Base-by-base conservation (phyloP, 64 coral and sea anemone species). In the Stylophora pistillata region DNA sequence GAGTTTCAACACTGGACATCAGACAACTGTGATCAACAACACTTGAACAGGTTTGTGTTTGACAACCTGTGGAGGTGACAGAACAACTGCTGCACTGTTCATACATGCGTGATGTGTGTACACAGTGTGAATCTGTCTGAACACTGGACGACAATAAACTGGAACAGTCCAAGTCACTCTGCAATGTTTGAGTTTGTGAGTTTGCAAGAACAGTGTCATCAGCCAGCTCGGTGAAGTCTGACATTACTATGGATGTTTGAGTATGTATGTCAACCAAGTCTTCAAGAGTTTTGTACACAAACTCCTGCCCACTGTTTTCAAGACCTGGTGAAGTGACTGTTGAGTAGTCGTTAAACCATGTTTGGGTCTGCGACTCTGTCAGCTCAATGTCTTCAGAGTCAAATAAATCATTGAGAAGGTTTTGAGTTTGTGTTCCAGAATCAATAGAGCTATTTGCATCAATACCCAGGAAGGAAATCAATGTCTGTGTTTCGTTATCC, bases 401-500 rank as follows among this genome's bases (percentile, higher is more conserved):
- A 71, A 73, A 83, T 55, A 93, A 78, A 20, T 95, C 90, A 57
- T 93, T 93, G 59, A 95, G 90, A 87, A 99, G 72, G 12, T 90
- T 56, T 64, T 91, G 87, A 21, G 97, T 99, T 74, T 99, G 97
- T 47, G 97, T 99, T 20, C 90, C 97, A 68, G 88, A 94, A 58
- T 94, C 93, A 56, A 77, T 90, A 15, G 97, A 95, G 31, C 81
- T 81, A 26, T 77, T 71, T 53, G 90, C 62, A 87, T 98, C 96
- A 81, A 98, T 85, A 20, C 89, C 97, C 64, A 99, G 82, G 13
- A 92, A 82, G 11, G 97, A 99, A 60, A 95, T 87, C 34, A 95
- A 79, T 13, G 97, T 99, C 79, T 99, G 97, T 26, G 97, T 91
- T 56, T 94, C 93, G 70, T 99, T 99, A 74, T 99, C 97, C 53